Evolutionary conservation across 2,888 invertebrate species (phyloP).

Genomic region (Pheosia tremula): DNA sequence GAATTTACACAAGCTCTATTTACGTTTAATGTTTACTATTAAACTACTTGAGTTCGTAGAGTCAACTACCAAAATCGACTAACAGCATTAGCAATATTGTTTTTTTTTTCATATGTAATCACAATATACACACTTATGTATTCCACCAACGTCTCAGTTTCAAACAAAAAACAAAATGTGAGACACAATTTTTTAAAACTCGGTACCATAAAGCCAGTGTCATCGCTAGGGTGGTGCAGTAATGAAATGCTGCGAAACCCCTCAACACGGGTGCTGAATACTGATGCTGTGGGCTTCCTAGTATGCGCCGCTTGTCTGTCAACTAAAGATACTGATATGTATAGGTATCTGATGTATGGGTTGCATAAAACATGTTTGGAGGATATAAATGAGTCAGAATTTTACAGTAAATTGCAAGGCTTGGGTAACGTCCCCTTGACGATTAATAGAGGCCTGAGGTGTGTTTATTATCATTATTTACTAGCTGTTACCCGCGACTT

Average conservation of each 20-base stretch:
- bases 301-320: slow-evolving; percentile 22
- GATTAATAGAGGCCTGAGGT: no score
- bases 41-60: background rate
- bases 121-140: slow-evolving; percentile 15
- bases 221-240: slow-evolving; percentile 43
- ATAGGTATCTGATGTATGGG: background rate
- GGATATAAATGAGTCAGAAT: no score
- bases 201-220: slow-evolving; percentile 30
- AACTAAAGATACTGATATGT: slow-evolving; percentile 7
- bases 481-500: no score
- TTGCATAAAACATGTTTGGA: no score
- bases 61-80: background rate
- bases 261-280: slow-evolving; percentile 67
- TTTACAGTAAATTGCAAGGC: no score
- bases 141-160: slow-evolving; percentile 28
- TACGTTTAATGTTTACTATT: background rate
- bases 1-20: background rate
- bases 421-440: no score
- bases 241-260: slow-evolving; percentile 75
- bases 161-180: slow-evolving; percentile 39
- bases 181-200: slow-evolving; percentile 33
- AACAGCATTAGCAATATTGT: background rate
- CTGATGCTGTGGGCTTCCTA: slow-evolving; percentile 57
- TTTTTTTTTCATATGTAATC: background rate
- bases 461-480: no score